A percentile compares a stretch with the other conserved stretches of the same genome.
Evolutionary conservation across 2,888 invertebrate species (phyloP).

Genomic region (Lamellibrachia columna): DNA sequence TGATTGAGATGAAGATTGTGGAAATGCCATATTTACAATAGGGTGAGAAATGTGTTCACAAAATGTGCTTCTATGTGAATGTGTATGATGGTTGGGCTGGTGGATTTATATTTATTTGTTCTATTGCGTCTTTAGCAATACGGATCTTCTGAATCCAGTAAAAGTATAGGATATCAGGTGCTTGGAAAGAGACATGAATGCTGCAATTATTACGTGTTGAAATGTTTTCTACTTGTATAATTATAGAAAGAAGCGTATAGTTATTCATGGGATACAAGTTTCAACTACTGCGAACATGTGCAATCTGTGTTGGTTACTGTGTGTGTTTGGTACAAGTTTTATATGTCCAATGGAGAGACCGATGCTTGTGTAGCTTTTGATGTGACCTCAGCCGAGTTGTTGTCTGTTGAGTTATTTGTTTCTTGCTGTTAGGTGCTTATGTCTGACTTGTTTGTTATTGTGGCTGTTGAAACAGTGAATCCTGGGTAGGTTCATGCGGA

Average conservation of each 20-base stretch:
- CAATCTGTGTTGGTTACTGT: neutral
- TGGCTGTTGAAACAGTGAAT: neutral
- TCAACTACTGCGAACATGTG: neutral
- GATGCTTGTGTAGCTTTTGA: neutral
- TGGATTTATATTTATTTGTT: neutral
- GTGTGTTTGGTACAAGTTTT: neutral
- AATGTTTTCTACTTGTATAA: neutral
- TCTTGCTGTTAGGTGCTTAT: neutral
- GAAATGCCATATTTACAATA: neutral
- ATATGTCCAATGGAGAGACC: neutral
- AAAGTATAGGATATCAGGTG: neutral
- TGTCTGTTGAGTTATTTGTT: neutral
- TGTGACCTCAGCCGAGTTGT: neutral
- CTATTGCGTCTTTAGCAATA: neutral
- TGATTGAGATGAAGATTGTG: neutral
- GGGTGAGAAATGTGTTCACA: neutral
- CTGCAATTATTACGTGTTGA: slow-evolving; percentile 3
- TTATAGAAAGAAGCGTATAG: neutral
- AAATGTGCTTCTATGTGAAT: neutral
- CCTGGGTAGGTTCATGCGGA: neutral
- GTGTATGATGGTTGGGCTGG: neutral
- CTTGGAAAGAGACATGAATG: neutral
- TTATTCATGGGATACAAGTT: neutral
- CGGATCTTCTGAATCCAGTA: neutral
- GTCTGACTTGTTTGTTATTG: neutral